Conservation (phyloP, 2,888 invertebrate genomes). For the Nemotelus pantherinus region DNA sequence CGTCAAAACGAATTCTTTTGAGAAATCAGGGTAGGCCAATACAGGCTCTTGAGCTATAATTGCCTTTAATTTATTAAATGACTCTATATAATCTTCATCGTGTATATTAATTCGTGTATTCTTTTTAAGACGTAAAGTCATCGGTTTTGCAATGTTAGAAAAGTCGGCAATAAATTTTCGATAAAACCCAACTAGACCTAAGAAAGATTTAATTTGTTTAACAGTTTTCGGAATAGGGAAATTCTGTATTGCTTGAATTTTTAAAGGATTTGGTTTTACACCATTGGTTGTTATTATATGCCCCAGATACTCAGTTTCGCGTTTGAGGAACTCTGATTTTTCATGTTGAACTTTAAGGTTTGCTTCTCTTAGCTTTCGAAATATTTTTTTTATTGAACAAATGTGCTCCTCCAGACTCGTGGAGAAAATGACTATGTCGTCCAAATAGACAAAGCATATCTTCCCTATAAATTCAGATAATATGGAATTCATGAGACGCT, state of each 20-base stretch:
- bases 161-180: slow-evolving; percentile 15
- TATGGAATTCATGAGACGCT: not conserved
- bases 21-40: not conserved
- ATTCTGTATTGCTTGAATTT: not conserved
- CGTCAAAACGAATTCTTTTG: not conserved
- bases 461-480: not conserved
- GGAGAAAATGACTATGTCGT: slow-evolving; percentile 9
- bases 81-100: not conserved
- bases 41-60: not conserved
- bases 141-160: not conserved
- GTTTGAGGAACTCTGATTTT: not conserved
- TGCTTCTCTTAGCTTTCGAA: not conserved
- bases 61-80: not conserved
- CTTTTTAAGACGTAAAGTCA: not conserved
- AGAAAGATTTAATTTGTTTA: slow-evolving; percentile 14
- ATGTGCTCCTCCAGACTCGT: not conserved
- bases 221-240: not conserved
- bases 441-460: slow-evolving; percentile 12
- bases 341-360: not conserved
- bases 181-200: slow-evolving; percentile 10
- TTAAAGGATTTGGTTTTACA: slow-evolving; percentile 2
- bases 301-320: slow-evolving; percentile 2
- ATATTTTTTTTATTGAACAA: not conserved
- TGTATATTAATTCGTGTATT: not conserved
- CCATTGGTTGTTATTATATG: not conserved